A percentile compares a stretch with the other conserved stretches of the same genome.
These are phyloP conservation scores for Channallabes apus DNA, from an alignment of 2,797 vertebrate genomes.

Conservation along the genomic window DNA sequence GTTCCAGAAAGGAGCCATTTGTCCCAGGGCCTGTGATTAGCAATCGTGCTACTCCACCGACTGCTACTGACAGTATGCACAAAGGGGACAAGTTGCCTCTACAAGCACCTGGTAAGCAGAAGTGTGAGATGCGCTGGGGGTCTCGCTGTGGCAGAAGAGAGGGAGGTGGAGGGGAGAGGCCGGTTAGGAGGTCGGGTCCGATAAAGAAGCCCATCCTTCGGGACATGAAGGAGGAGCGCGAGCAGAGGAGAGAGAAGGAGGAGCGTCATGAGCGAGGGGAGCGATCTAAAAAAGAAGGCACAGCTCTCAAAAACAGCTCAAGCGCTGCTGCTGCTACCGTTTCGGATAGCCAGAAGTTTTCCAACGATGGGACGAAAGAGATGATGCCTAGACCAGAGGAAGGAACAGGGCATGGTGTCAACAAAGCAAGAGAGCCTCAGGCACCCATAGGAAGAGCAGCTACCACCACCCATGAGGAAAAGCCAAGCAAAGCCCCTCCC, in stretches of 20 bases:
- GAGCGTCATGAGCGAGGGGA: constrained; percentile 81
- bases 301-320: constrained; percentile 58
- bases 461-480: constrained; percentile 83
- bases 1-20: constrained; percentile 84
- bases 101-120: constrained; percentile 81
- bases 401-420: constrained; percentile 32
- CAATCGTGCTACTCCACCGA: constrained; percentile 71
- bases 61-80: constrained; percentile 75
- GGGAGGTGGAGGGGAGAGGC: constrained; percentile 82
- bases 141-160: constrained; percentile 84
- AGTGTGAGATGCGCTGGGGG: constrained; percentile 93
- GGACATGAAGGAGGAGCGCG: constrained; percentile 97
- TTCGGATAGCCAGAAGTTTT: constrained; percentile 66
- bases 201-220: constrained; percentile 97
- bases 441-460: constrained; percentile 70
- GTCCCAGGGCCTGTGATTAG: constrained; percentile 70
- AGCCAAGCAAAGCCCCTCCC: constrained; percentile 74
- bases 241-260: constrained; percentile 92
- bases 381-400: constrained; percentile 61
- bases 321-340: constrained; percentile 64
- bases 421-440: constrained; percentile 69
- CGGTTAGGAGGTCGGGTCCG: constrained; percentile 90
- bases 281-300: constrained; percentile 71
- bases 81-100: constrained; percentile 86
- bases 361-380: constrained; percentile 79